Evolutionary conservation across 2,797 vertebrate species (phyloP).

Genomic region (Antennarius maculatus): DNA sequence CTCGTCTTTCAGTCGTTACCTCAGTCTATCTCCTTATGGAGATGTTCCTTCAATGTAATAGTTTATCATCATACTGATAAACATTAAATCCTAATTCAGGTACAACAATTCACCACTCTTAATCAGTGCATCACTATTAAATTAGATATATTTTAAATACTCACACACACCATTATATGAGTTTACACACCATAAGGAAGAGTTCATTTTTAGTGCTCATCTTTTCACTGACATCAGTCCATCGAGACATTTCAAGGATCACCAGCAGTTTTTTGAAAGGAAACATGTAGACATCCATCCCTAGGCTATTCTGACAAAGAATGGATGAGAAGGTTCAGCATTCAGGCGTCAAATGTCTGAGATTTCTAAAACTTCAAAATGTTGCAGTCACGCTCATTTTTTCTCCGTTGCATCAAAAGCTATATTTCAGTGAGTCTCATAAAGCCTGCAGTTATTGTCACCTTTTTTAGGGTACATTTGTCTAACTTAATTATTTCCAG

Average conservation of each 20-base stretch:
- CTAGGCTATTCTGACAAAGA: conserved; percentile 20
- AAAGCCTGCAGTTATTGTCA: conserved; percentile 30
- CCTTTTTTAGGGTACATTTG: conserved; percentile 28
- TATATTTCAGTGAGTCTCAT: background rate
- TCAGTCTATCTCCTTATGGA: background rate
- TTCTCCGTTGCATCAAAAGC: background rate
- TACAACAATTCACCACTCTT: background rate
- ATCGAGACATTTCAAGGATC: conserved; percentile 37
- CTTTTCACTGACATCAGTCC: conserved; percentile 1
- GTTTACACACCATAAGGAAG: background rate
- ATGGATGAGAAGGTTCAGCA: conserved; percentile 25
- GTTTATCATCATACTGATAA: background rate
- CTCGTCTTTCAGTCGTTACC: background rate
- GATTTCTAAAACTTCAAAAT: conserved; percentile 30
- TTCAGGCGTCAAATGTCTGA: conserved; percentile 33
- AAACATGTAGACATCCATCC: conserved; percentile 15
- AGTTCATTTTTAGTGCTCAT: background rate
- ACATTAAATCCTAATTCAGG: background rate
- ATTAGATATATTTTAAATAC: background rate
- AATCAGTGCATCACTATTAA: too few species aligned
- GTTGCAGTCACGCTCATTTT: conserved; percentile 7
- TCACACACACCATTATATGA: background rate
- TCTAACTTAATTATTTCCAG: conserved; percentile 21
- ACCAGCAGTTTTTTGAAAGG: conserved; percentile 37
- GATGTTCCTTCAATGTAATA: background rate